phyloP scores from a whole-genome alignment of 2,113 vertebrate genomes.

The Camarhynchus parvulus region DNA sequence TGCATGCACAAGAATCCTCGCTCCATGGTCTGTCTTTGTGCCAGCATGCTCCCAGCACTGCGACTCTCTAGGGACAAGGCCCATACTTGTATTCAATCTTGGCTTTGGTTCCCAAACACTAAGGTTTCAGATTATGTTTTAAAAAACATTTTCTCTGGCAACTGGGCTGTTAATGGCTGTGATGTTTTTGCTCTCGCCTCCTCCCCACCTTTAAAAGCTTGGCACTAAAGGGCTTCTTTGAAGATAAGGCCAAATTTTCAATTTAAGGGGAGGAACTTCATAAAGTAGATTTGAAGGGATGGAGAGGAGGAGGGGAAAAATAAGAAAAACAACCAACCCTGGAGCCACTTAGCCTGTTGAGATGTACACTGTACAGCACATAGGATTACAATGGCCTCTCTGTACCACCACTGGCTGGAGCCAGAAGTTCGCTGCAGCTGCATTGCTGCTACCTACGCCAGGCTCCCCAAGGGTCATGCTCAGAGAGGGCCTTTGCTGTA shows the following conservation, averaged over 20 bases:
- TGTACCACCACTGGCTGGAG: slow-evolving; percentile 53
- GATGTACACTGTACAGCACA: slow-evolving; percentile 55
- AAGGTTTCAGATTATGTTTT: slow-evolving; percentile 64
- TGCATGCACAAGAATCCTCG: slow-evolving; percentile 38
- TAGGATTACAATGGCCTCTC: slow-evolving; percentile 59
- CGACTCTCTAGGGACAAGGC: slow-evolving; percentile 47
- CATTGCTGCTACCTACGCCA: background rate
- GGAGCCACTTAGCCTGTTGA: slow-evolving; percentile 56
- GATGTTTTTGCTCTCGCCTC: slow-evolving; percentile 59
- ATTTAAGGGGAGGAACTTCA: slow-evolving; percentile 70
- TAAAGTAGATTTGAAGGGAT: slow-evolving; percentile 79
- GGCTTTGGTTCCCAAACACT: slow-evolving; percentile 39
- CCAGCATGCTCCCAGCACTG: background rate
- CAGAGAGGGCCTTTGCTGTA: background rate
- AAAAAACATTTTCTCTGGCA: slow-evolving; percentile 77
- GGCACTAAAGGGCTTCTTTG: slow-evolving; percentile 74
- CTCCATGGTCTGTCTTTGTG: slow-evolving; percentile 16
- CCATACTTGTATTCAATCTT: slow-evolving; percentile 52
- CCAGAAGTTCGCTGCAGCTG: slow-evolving; percentile 48
- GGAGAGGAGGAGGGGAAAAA: background rate
- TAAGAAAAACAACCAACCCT: background rate
- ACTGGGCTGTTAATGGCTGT: slow-evolving; percentile 58
- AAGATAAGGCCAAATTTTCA: slow-evolving; percentile 76
- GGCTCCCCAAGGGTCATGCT: background rate
- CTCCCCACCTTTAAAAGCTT: slow-evolving; percentile 69